Conservation (phyloP, 2,888 invertebrate genomes). For the Hirtodrosophila duncani region DNA sequence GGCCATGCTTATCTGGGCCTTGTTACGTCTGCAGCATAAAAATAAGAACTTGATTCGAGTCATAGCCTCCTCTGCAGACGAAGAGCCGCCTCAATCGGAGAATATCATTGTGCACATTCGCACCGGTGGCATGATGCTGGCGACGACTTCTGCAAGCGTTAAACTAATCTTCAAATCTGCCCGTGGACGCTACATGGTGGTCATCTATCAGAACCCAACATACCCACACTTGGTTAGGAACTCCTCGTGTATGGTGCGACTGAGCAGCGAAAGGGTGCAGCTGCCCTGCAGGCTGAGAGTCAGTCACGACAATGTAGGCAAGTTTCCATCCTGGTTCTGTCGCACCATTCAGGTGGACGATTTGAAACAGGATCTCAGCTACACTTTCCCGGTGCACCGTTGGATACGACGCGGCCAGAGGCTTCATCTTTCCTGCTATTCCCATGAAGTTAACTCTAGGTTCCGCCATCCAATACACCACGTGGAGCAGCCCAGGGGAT, state of each 20-base stretch:
- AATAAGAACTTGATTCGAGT: constrained; percentile 21
- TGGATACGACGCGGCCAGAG: constrained; percentile 23
- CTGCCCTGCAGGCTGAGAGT: constrained; percentile 33
- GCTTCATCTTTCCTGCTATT: constrained; percentile 17
- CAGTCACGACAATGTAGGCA: constrained; percentile 23
- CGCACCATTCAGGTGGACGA: constrained; percentile 28
- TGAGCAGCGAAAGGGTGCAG: constrained; percentile 20
- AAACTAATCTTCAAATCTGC: constrained; percentile 23
- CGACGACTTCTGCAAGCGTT: constrained; percentile 23
- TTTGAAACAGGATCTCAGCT: constrained; percentile 17
- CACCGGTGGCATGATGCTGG: constrained; percentile 14
- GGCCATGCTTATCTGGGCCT: constrained; percentile 1
- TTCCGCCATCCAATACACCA: background rate
- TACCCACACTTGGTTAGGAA: constrained; percentile 16
- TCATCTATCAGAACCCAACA: constrained; percentile 31
- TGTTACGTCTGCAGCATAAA: background rate
- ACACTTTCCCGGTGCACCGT: constrained; percentile 16
- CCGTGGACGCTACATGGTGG: constrained; percentile 24
- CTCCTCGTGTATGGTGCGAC: constrained; percentile 19
- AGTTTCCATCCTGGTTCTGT: constrained; percentile 35
- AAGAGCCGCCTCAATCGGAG: constrained; percentile 2
- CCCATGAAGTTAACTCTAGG: background rate
- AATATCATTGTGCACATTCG: constrained; percentile 29
- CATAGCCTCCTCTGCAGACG: constrained; percentile 10
- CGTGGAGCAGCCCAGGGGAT: fast-evolving